Base-by-base conservation (phyloP, 2,113 vertebrate genomes). In the Pyxicephalus adspersus region DNA sequence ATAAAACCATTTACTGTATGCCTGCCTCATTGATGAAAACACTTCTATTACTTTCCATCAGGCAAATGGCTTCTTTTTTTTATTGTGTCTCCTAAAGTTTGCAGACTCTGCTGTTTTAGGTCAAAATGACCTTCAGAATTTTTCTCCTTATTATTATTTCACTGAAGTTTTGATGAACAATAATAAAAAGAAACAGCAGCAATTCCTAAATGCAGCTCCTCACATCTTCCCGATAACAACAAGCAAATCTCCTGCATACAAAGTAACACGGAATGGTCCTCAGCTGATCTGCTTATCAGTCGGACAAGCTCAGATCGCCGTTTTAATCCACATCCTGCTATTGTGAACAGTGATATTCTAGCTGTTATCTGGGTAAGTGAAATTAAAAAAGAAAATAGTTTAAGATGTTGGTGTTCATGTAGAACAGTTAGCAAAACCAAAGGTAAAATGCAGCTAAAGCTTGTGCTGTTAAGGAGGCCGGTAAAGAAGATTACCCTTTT, bases 11-110 rank as follows among this genome's bases (percentile, higher is more conserved):
- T 11, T 82, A 61, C 65, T 80, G 54, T 58, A 60, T 72, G 51
- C 63, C 8, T n/a, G 68, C 50, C 51, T 55, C 34, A 80, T 77
- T 76, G 19, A 84, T 83, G n/a, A 63, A 60, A 83, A 78, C 28
- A 55, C 7, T 83, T 83, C 73, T 74, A 23, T 84, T 83, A 64
- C 51, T 83, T 80, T 74, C 74, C 26, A 78, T 23, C 28, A 72
- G 45, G 28, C 81, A 84, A 87, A 82, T 7, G n/a, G 11, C 1
- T 19, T 58, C 65, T 72, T 68, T 71, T n/a, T n/a, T 25, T 74
- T 83, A 51, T 77, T 68, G 64, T 52, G 66, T 38, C 65, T 45
- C 9, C 82, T 66, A 29, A 54, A 55, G 76, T 76, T 22, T 77
- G 45, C 20, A 71, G 64, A 80, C 55, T 84, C 0, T 0, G 70